Evolutionary conservation across 2,113 vertebrate genomes (phyloP).

Genomic region (Tinamus guttatus): DNA sequence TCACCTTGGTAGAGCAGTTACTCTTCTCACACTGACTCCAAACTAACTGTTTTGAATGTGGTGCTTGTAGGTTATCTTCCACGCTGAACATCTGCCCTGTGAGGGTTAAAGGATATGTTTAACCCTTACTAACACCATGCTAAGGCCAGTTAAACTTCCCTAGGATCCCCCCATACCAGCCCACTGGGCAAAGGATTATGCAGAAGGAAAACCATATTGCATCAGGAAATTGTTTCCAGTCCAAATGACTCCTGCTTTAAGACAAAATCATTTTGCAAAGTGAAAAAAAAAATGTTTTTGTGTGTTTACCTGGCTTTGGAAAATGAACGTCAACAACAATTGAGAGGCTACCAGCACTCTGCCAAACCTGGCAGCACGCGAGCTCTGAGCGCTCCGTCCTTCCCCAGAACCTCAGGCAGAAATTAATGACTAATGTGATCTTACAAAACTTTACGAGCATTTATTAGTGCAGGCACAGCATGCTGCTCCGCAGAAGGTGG

Average conservation of each 20-base stretch:
- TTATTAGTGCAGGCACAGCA: not conserved
- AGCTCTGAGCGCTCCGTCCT: not conserved
- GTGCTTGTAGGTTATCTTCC: not conserved
- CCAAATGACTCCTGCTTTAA: not conserved
- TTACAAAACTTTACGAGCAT: rapidly evolving
- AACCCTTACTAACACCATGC: not conserved
- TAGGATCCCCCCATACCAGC: not conserved
- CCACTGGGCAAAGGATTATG: not conserved
- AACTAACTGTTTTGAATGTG: not conserved
- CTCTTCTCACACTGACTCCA: not conserved
- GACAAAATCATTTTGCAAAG: not conserved
- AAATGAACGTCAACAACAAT: not conserved
- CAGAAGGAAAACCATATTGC: conserved; percentile 23
- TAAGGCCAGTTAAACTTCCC: not conserved
- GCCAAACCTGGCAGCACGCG: rapidly evolving
- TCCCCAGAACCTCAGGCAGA: not conserved
- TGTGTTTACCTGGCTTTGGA: rapidly evolving
- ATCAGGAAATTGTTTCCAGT: conserved; percentile 37
- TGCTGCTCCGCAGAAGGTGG: not conserved
- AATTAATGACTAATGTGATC: rapidly evolving
- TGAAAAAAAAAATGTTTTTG: not conserved
- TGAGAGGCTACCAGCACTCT: not conserved
- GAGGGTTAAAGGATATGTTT: not conserved
- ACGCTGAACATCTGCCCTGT: not conserved
- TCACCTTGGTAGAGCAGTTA: rapidly evolving